Conservation (phyloP, 1,140 invertebrate species). For the Pseudoatta argentina region DNA sequence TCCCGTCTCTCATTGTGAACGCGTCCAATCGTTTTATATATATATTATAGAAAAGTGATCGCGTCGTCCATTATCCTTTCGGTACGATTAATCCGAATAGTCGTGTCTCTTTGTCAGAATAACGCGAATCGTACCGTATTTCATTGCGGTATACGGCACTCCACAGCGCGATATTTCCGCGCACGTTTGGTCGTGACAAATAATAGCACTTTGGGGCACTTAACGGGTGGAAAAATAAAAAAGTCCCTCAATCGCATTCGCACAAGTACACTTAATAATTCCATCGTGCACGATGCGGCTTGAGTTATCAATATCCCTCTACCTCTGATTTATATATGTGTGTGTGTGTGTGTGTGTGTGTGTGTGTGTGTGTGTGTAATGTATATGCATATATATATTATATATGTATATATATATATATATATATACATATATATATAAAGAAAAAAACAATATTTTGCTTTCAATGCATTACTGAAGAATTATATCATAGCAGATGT, state of each 20-base stretch:
- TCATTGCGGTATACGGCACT: slow-evolving; percentile 36
- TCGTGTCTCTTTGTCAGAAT: slow-evolving; percentile 44
- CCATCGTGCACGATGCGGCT: slow-evolving; percentile 23
- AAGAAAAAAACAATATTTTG: background rate
- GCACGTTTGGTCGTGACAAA: slow-evolving; percentile 53
- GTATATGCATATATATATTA: no score
- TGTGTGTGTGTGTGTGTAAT: no score
- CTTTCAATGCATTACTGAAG: slow-evolving; percentile 3
- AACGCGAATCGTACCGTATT: slow-evolving; percentile 24
- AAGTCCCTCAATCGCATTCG: slow-evolving; percentile 41
- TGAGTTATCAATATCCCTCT: slow-evolving; percentile 40
- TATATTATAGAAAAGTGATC: slow-evolving; percentile 50
- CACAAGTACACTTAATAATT: slow-evolving; percentile 55
- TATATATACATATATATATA: no score
- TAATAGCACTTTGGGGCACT: slow-evolving; percentile 57
- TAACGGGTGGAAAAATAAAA: slow-evolving; percentile 56
- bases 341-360: no score
- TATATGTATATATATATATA: no score
- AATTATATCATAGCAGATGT: background rate
- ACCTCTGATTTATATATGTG: background rate
- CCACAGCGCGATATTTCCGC: slow-evolving; percentile 41
- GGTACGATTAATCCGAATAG: slow-evolving; percentile 35
- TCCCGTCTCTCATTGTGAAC: background rate
- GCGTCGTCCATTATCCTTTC: slow-evolving; percentile 33
- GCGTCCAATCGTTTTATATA: slow-evolving; percentile 4